A percentile compares a stretch with the other conserved stretches of the same genome.
Evolutionary conservation across 2,797 vertebrate genomes (phyloP).

Genomic region (Knipowitschia caucasica): DNA sequence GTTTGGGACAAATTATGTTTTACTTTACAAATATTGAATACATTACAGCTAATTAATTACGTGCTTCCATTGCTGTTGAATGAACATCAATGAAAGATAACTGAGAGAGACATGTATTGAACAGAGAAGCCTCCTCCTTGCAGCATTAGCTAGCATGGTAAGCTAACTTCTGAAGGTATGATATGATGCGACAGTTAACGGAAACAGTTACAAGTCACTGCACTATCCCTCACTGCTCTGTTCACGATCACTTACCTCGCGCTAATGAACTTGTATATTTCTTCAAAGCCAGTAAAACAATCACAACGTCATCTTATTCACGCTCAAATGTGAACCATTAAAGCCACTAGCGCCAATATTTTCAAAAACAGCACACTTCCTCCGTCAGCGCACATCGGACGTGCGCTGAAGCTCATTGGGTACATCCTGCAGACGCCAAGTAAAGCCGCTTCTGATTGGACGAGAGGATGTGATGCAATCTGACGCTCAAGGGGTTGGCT

Average conservation of each 20-base stretch:
- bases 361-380: conserved; percentile 70
- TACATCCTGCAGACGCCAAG: conserved; percentile 14
- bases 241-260: conserved; percentile 42
- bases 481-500: conserved; percentile 31
- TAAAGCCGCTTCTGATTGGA: conserved; percentile 3
- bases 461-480: background rate
- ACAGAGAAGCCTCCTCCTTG: background rate
- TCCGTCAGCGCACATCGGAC: conserved; percentile 56
- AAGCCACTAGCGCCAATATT: conserved; percentile 68
- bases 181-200: conserved; percentile 5
- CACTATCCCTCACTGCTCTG: background rate
- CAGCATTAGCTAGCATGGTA: background rate
- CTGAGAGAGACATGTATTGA: background rate
- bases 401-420: conserved; percentile 13
- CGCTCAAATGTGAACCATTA: background rate
- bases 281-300: background rate
- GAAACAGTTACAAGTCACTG: too few relatives aligned
- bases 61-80: too few relatives aligned
- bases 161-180: conserved; percentile 23
- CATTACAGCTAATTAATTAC: too few relatives aligned
- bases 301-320: background rate
- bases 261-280: background rate
- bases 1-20: too few relatives aligned
- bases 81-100: background rate
- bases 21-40: too few relatives aligned